These are phyloP conservation scores for Asarcornis scutulata DNA, from an alignment of 2,113 vertebrate genomes.

Conservation along the genomic window DNA sequence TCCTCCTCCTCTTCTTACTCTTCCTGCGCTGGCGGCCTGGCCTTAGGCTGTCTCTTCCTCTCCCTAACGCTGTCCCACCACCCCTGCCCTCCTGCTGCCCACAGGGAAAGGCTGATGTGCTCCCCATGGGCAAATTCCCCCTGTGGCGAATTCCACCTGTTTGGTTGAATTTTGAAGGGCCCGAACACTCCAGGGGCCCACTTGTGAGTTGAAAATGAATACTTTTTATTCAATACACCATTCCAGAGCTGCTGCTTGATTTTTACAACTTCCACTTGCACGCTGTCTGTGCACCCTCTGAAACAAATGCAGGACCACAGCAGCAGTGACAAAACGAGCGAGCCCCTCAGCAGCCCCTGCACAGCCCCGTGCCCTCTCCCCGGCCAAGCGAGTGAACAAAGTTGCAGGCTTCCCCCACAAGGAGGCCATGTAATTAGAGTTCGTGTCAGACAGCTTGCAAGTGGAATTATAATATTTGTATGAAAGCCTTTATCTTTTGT, in stretches of 20 bases:
- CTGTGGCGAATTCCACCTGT: not conserved
- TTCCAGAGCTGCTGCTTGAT: not conserved
- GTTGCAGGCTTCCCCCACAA: slow-evolving; percentile 8
- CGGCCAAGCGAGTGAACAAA: not conserved
- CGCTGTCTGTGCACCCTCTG: not conserved
- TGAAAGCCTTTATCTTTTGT: slow-evolving; percentile 62
- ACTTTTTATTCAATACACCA: not conserved
- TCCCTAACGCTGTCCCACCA: not conserved
- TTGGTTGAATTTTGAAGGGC: not conserved
- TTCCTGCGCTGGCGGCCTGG: slow-evolving; percentile 27
- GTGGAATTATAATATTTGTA: slow-evolving; percentile 38
- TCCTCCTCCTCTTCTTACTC: slow-evolving; percentile 57
- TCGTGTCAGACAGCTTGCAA: slow-evolving; percentile 46
- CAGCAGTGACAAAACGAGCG: not conserved
- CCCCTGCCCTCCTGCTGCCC: not conserved
- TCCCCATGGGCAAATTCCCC: not conserved
- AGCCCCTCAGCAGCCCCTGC: not conserved
- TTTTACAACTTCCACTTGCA: not conserved
- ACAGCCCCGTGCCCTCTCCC: not conserved
- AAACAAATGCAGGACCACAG: not conserved
- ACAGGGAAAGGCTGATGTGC: not conserved
- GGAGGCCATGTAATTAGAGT: not conserved
- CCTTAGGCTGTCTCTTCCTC: not conserved
- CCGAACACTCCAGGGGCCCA: not conserved
- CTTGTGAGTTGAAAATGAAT: not conserved